Percentiles rank a stretch among this genome's conserved stretches.
Conservation (phyloP, 2,113 vertebrate species). For the Petaurus breviceps region DNA sequence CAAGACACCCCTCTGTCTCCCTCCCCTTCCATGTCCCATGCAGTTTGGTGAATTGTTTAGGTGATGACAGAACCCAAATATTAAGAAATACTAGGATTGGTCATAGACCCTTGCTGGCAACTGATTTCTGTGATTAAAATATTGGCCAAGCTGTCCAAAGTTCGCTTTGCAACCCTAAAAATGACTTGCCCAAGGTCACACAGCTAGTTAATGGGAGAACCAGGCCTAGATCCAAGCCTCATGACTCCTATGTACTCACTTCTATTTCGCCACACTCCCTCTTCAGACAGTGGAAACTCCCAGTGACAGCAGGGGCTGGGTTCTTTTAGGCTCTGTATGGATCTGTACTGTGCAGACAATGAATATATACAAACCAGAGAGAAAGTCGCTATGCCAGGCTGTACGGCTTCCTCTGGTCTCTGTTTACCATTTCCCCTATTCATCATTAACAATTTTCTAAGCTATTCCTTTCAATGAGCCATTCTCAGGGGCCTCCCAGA, state of each 20-base stretch:
- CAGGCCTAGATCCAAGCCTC: not conserved
- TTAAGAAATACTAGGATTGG: not conserved
- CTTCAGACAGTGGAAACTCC: not conserved
- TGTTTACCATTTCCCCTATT: not conserved
- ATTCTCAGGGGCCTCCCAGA: not conserved
- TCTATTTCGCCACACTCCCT: no score
- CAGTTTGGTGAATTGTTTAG: not conserved
- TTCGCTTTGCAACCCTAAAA: not conserved
- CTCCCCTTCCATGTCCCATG: not conserved
- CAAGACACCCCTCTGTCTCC: not conserved
- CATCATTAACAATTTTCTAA: not conserved
- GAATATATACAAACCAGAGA: not conserved
- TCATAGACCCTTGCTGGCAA: not conserved
- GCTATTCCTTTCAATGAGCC: not conserved
- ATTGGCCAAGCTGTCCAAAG: not conserved
- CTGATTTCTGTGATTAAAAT: not conserved
- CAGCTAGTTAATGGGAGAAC: not conserved
- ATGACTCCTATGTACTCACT: accelerated
- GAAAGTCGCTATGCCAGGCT: slow-evolving; percentile 2
- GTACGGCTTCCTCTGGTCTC: not conserved
- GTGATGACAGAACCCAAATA: not conserved
- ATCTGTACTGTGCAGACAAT: not conserved
- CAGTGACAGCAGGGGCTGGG: not conserved
- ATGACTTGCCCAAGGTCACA: not conserved
- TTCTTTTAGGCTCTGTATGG: not conserved